Evolutionary conservation across 2,888 invertebrate species (phyloP).

Genomic region (Platycnemis pennipes): DNA sequence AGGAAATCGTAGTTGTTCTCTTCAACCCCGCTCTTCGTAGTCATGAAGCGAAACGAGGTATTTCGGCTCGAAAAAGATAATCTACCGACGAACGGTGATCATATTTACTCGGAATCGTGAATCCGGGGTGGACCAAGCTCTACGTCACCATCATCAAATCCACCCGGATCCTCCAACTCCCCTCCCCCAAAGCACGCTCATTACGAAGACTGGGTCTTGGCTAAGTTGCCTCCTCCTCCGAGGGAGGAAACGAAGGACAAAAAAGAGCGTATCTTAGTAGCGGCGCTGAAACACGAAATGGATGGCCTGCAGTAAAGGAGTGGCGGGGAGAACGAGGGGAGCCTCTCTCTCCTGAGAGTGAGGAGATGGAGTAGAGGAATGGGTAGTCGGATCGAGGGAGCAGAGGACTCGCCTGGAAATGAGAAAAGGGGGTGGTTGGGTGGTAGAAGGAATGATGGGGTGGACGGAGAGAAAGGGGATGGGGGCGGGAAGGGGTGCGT

Average conservation of each 20-base stretch:
- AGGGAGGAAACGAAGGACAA: neutral
- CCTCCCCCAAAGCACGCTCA: neutral
- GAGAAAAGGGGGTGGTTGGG: neutral
- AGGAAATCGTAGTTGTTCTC: too few relatives aligned
- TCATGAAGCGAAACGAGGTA: too few relatives aligned
- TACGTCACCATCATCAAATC: neutral
- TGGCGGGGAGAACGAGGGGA: neutral
- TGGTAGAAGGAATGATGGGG: neutral
- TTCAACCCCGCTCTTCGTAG: too few relatives aligned
- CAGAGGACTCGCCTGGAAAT: neutral
- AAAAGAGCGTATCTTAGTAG: constrained; percentile 28
- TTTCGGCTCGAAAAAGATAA: too few relatives aligned
- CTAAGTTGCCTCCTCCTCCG: neutral
- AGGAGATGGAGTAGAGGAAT: neutral
- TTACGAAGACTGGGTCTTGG: neutral
- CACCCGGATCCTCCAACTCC: neutral
- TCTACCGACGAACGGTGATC: too few relatives aligned
- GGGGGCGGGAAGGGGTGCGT: neutral
- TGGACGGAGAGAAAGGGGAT: neutral
- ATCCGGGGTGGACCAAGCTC: neutral
- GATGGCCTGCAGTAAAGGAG: neutral
- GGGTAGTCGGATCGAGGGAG: neutral
- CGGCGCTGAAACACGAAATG: constrained; percentile 36
- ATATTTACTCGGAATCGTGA: neutral
- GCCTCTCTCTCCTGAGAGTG: too few relatives aligned